Evolutionary conservation across 2,888 invertebrate genomes (phyloP), one percentile per base, ranked within the genome.

Genomic region (Strigamia maritima): DNA sequence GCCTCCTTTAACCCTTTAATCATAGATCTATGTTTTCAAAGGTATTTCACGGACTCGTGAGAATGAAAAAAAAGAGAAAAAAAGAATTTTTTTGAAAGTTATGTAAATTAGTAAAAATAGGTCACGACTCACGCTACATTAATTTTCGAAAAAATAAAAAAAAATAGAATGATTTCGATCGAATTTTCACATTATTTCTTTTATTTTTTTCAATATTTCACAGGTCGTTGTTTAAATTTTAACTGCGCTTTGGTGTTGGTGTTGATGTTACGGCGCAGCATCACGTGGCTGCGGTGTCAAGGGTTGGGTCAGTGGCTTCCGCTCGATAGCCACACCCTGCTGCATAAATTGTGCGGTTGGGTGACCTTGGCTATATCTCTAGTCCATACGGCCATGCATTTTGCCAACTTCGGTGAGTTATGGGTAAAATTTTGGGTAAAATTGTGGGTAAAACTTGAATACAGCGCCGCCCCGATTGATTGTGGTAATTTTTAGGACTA

Each of bases 261-360:
- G 19, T 81, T 83, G 54, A 81, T 82, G 60, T 80, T 83, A 14
- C 81, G 83, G 14, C 79, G 82, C 44, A 79, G 80, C 60, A 79
- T 83, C 74, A 83, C 83, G 35, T 81, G 81, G 60, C 79, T 83
- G 22, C 79, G 82, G 28, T 79, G 79, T 44, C 79, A 75, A 22
- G 79, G 79, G 35, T 19, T 80, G 6, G 80, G 80, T 28, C 78
- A 75, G 60, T 40, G 81, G 35, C 78, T 83, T 28, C 83, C 83
- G 16, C 81, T 82, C 38, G 83, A 83, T 65, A 80, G 80, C 16
- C 82, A 82, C 74, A 81, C 82, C 28, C 81, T 82, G 79, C 81
- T 83, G 70, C 83, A 83, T 81, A 83, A 83, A 79, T 80, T 82
- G 81, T 81, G 81, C 19, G 83, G 83, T 16, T 82, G 82, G 82